Evolutionary conservation across 1,140 invertebrate genomes (phyloP), one percentile per base, ranked within the genome.

Genomic region (Drosophila pallidifrons): DNA sequence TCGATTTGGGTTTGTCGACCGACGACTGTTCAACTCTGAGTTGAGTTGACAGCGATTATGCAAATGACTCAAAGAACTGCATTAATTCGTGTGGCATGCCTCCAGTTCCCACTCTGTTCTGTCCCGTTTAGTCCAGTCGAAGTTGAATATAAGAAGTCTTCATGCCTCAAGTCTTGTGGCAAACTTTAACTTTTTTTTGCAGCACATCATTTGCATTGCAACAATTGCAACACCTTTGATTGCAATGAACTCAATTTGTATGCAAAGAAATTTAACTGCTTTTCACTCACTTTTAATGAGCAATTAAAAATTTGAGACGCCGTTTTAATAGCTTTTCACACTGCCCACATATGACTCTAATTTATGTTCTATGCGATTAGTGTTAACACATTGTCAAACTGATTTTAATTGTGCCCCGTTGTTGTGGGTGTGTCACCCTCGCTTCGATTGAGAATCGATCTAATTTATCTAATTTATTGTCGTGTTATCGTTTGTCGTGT

Each of bases 11-110:
- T 65, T 79, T 73, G 49, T 69, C 43, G 51, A 51, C 49, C 5
- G 49, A n/a, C 11, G 49, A 51, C 20, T 35, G 52, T 20, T 25
- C 20, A 25, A 25, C 20, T 25, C 20, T 55, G 55, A 65, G 66
- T 61, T 73, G 66, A 77, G 74, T 77, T 90, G 87, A 82, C 81
- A 81, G 73, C 87, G 87, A 91, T 91, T 91, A 91, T 91, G 87
- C 87, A 91, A 91, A 91, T 91, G 8, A 5, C 10, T 41, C 3
- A 43, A 63, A 69, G 52, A 86, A 81, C 59, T 82, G 79, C 82
- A 79, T 82, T 82, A 78, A 79, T 86, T 87, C 77, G 15, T 64
- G 25, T 55, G 74, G 58, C 30, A 60, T 49, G 47, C 47, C 47
- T 15, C 45, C 45, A 16, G 16, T 8, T 10, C 35, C 16, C 46